Percentiles rank a stretch among this genome's conserved stretches.
Evolutionary conservation across 2,888 invertebrate genomes (phyloP).

Genomic region (Drosophila atripex): DNA sequence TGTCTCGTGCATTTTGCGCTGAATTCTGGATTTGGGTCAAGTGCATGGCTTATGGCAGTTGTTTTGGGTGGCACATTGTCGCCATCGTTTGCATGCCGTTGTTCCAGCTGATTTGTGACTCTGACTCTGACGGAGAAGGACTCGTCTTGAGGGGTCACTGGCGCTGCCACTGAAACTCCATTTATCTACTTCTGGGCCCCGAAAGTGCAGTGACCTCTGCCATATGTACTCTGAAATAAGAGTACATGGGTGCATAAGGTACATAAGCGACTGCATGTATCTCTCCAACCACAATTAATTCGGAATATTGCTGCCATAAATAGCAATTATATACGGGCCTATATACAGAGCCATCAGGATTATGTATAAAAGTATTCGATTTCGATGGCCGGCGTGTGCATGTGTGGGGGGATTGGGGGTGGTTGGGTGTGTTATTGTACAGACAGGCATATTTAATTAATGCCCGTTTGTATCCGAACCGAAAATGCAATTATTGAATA

Average conservation of each 20-base stretch:
- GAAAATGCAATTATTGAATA: constrained; percentile 62
- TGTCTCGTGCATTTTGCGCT: constrained; percentile 68
- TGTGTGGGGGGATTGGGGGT: constrained; percentile 22
- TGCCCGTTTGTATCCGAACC: constrained; percentile 17
- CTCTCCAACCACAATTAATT: constrained; percentile 35
- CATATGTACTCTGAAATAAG: constrained; percentile 5
- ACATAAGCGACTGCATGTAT: neutral
- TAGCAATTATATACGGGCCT: constrained; percentile 26
- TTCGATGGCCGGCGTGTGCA: constrained; percentile 4
- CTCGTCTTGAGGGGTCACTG: constrained; percentile 2
- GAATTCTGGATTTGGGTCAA: constrained; percentile 70
- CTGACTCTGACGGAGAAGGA: constrained; percentile 4
- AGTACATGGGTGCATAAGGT: neutral
- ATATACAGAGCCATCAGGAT: constrained; percentile 38
- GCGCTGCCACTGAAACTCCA: constrained; percentile 8
- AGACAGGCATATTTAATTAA: constrained; percentile 54
- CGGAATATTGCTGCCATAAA: constrained; percentile 37
- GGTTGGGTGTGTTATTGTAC: constrained; percentile 22
- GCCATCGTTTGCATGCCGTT: constrained; percentile 30
- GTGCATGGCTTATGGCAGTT: constrained; percentile 57
- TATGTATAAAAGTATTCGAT: constrained; percentile 41
- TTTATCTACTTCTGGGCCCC: neutral
- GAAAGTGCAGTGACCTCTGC: constrained; percentile 19
- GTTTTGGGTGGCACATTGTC: constrained; percentile 24
- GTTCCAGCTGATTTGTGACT: constrained; percentile 38